Conservation (phyloP, 2,797 vertebrate genomes). For the Pangasius krempfi region DNA sequence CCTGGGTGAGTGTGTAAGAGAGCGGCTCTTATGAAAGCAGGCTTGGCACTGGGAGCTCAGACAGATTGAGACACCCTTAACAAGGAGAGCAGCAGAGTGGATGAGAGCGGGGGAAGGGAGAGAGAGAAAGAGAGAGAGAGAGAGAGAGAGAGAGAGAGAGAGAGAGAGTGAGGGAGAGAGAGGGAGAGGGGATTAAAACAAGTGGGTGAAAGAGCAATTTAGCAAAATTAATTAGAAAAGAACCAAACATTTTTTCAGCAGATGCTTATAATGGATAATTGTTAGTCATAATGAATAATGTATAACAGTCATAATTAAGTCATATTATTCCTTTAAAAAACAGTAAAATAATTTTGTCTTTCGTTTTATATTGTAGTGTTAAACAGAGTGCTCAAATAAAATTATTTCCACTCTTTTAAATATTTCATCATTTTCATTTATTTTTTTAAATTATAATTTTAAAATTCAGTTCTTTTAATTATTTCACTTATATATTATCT, state of each 20-base stretch:
- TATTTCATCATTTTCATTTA: neutral
- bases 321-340: neutral
- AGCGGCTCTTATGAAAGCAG: constrained; percentile 58
- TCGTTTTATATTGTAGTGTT: neutral
- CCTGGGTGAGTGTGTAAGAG: constrained; percentile 15
- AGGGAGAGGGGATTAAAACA: constrained; percentile 33
- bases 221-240: constrained; percentile 27
- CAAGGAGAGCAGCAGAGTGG: constrained; percentile 47
- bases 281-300: neutral
- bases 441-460: neutral
- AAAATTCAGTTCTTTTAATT: neutral
- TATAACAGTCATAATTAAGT: neutral
- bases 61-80: constrained; percentile 58
- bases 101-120: constrained; percentile 17
- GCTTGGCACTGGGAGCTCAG: constrained; percentile 50
- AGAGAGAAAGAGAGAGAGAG: constrained; percentile 20
- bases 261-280: neutral
- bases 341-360: neutral
- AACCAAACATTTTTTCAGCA: neutral
- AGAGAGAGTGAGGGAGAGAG: constrained; percentile 2
- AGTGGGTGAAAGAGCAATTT: constrained; percentile 49
- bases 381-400: neutral
- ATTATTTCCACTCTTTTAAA: no score
- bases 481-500: neutral
- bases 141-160: constrained; percentile 21